phyloP scores from a whole-genome alignment of 2,888 invertebrate genomes.

The Hemaris fuciformis region DNA sequence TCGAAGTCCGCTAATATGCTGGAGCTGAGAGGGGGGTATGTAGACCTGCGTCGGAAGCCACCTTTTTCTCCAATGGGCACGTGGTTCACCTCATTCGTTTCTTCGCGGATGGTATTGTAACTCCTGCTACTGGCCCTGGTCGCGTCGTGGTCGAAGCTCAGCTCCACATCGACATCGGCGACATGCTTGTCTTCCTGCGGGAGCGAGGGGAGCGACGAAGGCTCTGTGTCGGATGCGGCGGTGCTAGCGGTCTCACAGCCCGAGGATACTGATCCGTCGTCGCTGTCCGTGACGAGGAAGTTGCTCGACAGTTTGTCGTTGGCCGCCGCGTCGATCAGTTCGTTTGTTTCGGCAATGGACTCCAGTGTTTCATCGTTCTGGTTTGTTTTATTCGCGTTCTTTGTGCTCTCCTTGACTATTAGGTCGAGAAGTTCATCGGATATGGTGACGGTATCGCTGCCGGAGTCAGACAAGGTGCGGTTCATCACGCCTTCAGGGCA shows the following conservation, averaged over 20 bases:
- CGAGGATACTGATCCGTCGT: constrained; percentile 89
- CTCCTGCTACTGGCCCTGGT: background rate
- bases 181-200: constrained; percentile 66
- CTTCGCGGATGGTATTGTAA: constrained; percentile 21
- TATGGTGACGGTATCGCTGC: constrained; percentile 40
- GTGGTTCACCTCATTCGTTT: constrained; percentile 62
- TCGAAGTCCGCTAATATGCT: constrained; percentile 55
- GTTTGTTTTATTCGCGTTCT: constrained; percentile 55
- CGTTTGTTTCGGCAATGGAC: constrained; percentile 65
- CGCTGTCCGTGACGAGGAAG: constrained; percentile 84
- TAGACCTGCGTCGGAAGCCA: constrained; percentile 64
- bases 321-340: constrained; percentile 48
- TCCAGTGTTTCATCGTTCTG: constrained; percentile 59
- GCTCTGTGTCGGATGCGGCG: constrained; percentile 82
- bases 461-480: constrained; percentile 55
- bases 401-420: constrained; percentile 56
- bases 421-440: constrained; percentile 59
- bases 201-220: constrained; percentile 71
- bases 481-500: constrained; percentile 70
- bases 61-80: constrained; percentile 77
- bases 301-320: constrained; percentile 66
- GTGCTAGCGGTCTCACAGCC: constrained; percentile 91
- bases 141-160: constrained; percentile 39
- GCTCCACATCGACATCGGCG: constrained; percentile 63
- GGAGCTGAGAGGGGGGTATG: constrained; percentile 67